Base-by-base conservation (phyloP, 2,797 vertebrate species). In the Ceyx erithaca region DNA sequence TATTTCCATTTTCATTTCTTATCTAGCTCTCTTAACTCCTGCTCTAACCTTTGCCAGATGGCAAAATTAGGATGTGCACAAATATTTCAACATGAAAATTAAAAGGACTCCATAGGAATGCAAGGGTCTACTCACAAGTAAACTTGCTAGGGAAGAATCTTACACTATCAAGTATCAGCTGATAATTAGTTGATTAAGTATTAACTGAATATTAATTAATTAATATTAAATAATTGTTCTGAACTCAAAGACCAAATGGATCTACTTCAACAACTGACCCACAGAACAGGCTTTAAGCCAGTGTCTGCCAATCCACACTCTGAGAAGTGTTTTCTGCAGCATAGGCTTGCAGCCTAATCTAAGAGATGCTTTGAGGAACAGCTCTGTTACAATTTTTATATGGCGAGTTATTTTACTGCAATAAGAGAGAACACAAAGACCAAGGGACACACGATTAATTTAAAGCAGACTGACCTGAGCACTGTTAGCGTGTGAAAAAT, bases 41-140 rank as follows among this genome's bases (percentile, higher is more conserved):
- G 1, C 33, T 54, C 25, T 26, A 75, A 69, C 22, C 4, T 62
- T 5, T 73, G 10, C 12, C 55, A 37, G 8, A 21, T 3, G 54
- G n/a, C 3, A 76, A 68, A 76, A 55, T 2, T 4, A 17, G 9
- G n/a, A 46, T 4, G 3, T 9, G 13, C 7, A 12, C 2, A 6
- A 25, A 83, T 4, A 64, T 48, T 70, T 33, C 43, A 19, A 37
- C 5, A 5, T 9, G 4, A 19, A 78, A 85, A 57, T 35, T 18
- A 35, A 61, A 48, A 70, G 6, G 12, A 51, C 28, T 52, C 12
- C 6, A 0, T 4, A 57, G 7, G 22, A 83, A 87, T 16, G 6
- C 5, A 55, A 54, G 13, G 4, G 8, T 58, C 48, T 72, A 13
- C 33, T 31, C 30, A 72, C 12, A 79, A 69, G 54, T 33, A 20